Evolutionary conservation across 2,113 vertebrate genomes (phyloP).

Genomic region (Notarius lentiginosus): DNA sequence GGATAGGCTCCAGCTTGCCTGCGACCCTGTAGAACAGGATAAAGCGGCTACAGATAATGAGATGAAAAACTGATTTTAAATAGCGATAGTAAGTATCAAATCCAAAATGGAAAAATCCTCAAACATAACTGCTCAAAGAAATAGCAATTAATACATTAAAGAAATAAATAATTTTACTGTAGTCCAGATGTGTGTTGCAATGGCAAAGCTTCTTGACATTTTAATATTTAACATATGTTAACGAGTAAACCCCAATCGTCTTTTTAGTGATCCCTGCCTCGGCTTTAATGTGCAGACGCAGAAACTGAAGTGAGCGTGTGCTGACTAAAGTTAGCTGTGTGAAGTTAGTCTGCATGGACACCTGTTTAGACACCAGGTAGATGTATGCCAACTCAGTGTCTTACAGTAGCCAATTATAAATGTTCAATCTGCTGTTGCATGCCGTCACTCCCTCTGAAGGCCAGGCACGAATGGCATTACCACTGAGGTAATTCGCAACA

Average conservation of each 20-base stretch:
- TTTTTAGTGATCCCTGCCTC: neutral
- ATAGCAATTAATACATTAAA: neutral
- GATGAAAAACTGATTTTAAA: neutral
- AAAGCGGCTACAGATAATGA: too few species aligned
- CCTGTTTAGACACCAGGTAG: conserved; percentile 42
- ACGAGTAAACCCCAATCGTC: neutral
- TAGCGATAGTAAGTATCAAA: neutral
- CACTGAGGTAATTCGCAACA: conserved; percentile 48
- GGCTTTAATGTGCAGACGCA: neutral
- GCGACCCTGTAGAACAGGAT: too few species aligned
- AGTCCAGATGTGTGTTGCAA: neutral
- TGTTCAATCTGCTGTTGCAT: conserved; percentile 54
- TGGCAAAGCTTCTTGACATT: neutral
- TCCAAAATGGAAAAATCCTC: neutral
- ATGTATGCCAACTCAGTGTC: conserved; percentile 47
- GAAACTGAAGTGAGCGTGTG: neutral
- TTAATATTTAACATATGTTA: neutral
- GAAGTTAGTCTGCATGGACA: conserved; percentile 11
- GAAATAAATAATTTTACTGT: neutral
- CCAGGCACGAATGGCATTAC: conserved; percentile 36
- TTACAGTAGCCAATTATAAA: conserved; percentile 57
- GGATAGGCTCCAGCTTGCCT: too few species aligned
- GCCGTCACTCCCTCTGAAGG: conserved; percentile 37
- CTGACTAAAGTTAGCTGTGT: conserved; percentile 5
- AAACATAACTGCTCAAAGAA: neutral